Conservation (phyloP, 2,797 vertebrate genomes). For the Anguilla obscura region DNA sequence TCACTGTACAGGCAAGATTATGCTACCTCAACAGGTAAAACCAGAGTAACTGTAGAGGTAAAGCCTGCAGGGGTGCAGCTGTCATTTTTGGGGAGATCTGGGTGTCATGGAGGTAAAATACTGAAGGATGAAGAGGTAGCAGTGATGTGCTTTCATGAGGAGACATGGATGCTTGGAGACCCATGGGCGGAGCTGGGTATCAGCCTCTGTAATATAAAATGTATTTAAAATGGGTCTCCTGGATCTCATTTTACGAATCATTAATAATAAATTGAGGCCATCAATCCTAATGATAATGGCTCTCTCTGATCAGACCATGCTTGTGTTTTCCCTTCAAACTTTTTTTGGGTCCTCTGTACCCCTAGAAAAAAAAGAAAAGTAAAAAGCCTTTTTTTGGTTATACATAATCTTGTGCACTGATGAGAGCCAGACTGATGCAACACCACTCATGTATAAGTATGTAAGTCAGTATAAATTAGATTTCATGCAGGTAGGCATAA, state of each 20-base stretch:
- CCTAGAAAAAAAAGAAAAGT: slow-evolving; percentile 4
- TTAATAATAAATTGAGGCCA: slow-evolving; percentile 84
- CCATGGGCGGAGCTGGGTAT: slow-evolving; percentile 69
- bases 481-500: not conserved
- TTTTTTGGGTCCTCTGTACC: slow-evolving; percentile 60
- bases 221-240: slow-evolving; percentile 81
- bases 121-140: slow-evolving; percentile 49
- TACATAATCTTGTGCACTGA: not conserved
- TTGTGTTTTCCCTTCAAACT: slow-evolving; percentile 66
- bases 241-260: slow-evolving; percentile 84
- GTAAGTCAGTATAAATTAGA: not conserved
- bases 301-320: slow-evolving; percentile 70
- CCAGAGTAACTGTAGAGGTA: not conserved
- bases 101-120: slow-evolving; percentile 57
- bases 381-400: not conserved
- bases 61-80: not conserved
- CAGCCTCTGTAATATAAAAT: slow-evolving; percentile 76
- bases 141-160: slow-evolving; percentile 47
- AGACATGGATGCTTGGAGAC: slow-evolving; percentile 51
- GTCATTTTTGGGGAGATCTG: not conserved
- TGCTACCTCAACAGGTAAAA: not conserved
- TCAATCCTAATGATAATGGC: slow-evolving; percentile 79
- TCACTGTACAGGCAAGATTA: not conserved
- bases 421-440: no score
- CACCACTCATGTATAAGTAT: not conserved